Percentiles rank a stretch among this genome's conserved stretches.
These are phyloP conservation scores for Saccopteryx leptura DNA, from an alignment of 2,113 vertebrate genomes.

Conservation along the genomic window DNA sequence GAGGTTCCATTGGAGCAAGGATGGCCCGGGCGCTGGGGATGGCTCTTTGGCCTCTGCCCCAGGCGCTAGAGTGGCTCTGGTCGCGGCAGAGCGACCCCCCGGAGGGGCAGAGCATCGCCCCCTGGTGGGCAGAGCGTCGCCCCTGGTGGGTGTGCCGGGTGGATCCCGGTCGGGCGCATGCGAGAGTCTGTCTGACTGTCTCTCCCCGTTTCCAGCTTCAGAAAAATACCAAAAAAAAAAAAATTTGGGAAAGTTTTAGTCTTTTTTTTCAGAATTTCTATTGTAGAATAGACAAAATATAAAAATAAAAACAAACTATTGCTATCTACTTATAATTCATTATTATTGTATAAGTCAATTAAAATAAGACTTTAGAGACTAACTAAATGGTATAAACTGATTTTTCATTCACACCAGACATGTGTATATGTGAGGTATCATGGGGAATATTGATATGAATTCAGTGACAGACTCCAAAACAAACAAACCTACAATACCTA, in stretches of 20 bases:
- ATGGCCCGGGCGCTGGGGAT: too few relatives aligned
- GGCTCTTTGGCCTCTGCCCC: too few relatives aligned
- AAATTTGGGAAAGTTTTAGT: neutral
- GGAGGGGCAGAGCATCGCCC: too few relatives aligned
- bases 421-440: neutral
- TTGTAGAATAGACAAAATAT: slow-evolving; percentile 1
- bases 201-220: too few relatives aligned
- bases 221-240: too few relatives aligned
- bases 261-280: neutral
- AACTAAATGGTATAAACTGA: neutral
- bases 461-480: neutral
- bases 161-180: too few relatives aligned
- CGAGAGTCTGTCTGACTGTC: too few relatives aligned
- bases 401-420: slow-evolving; percentile 12
- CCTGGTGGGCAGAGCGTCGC: too few relatives aligned
- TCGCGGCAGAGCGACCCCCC: too few relatives aligned
- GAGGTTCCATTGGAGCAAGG: too few relatives aligned
- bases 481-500: neutral
- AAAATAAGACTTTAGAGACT: neutral
- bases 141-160: too few relatives aligned
- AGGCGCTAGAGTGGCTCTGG: too few relatives aligned
- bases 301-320: slow-evolving; percentile 60
- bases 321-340: slow-evolving; percentile 70
- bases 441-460: neutral
- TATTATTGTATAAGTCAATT: slow-evolving; percentile 46